Base-by-base conservation (phyloP, 1,140 invertebrate genomes). In the Ostrea denselamellosa region DNA sequence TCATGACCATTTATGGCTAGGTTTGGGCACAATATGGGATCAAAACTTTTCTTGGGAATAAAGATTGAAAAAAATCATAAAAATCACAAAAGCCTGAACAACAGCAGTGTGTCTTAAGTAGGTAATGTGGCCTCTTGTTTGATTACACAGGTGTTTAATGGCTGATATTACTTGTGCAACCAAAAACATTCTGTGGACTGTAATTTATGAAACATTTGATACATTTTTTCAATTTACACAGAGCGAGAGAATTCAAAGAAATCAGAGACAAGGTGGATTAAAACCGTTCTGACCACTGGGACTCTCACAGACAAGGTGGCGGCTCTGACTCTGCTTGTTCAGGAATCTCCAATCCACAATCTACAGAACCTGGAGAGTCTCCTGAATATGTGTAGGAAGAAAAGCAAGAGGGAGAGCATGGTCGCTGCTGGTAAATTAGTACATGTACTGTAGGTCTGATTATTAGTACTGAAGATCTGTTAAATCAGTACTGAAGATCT, bases 241-340 rank as follows among this genome's bases (percentile, higher is more conserved):
- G 93, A 94, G 68, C 90, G 91, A 87, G 93, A 93, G 83, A 90
- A 88, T 25, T 90, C 81, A 7, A 93, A 93, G 62, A 94, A 94
- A 58, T 94, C 95, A 52, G 95, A 96, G 88, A 92, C 93, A 44
- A 90, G 91, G 17, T 99, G 98, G 98, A 96, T 98, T 87, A 96
- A 97, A 90, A 98, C 97, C 22, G 96, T 98, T 8, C 95, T 98
- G 81, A 95, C 96, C 34, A 97, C 97, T 90, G 98, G 98, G 81
- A 98, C 98, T 9, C 96, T 97, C 1, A 96, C 96, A 0, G 98
- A 99, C 95, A 98, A 97, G 95, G 96, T 98, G 77, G 98, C 98
- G 52, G 98, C 98, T 2, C 96, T 96, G 81, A 97, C 97, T 44
- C 95, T 99, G 10, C 94, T 97, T 22, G 96, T 98, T 86, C 97